phyloP scores from a whole-genome alignment of 2,113 vertebrate genomes.

The Sakesphorus luctuosus region DNA sequence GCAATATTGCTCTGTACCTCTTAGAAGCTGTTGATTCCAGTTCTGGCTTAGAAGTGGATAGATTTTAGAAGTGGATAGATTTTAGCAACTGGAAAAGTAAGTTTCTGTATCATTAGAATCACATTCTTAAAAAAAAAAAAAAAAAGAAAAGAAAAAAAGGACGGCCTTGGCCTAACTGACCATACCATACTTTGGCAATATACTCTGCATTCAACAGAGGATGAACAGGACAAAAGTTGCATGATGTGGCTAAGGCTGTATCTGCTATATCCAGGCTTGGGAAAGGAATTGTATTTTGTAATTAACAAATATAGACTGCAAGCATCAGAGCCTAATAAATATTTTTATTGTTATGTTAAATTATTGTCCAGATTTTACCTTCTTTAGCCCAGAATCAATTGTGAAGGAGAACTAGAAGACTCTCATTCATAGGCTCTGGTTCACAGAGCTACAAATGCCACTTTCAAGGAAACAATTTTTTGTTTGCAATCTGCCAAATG shows the following conservation, averaged over 20 bases:
- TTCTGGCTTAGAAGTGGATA: not conserved
- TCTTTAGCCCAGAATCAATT: not conserved
- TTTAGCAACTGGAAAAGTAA: not conserved
- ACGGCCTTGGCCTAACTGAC: not conserved
- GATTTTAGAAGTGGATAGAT: not conserved
- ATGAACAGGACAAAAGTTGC: not conserved
- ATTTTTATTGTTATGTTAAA: not conserved
- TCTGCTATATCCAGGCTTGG: not conserved
- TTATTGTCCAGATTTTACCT: not conserved
- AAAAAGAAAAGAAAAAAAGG: not conserved
- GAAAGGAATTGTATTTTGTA: not conserved
- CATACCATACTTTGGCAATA: not conserved
- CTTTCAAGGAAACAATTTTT: not conserved
- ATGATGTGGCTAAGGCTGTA: not conserved
- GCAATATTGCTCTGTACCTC: not conserved
- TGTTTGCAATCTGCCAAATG: not conserved
- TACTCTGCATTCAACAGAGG: not conserved
- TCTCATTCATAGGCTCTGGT: not conserved
- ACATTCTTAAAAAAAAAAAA: not conserved
- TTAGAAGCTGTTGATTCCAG: not conserved
- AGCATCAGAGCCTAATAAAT: not conserved
- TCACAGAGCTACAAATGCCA: not conserved
- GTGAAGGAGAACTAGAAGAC: not conserved
- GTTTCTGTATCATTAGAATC: not conserved
- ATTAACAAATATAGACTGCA: not conserved